phyloP scores from a whole-genome alignment of 2,113 vertebrate species.

The Mesocricetus auratus region DNA sequence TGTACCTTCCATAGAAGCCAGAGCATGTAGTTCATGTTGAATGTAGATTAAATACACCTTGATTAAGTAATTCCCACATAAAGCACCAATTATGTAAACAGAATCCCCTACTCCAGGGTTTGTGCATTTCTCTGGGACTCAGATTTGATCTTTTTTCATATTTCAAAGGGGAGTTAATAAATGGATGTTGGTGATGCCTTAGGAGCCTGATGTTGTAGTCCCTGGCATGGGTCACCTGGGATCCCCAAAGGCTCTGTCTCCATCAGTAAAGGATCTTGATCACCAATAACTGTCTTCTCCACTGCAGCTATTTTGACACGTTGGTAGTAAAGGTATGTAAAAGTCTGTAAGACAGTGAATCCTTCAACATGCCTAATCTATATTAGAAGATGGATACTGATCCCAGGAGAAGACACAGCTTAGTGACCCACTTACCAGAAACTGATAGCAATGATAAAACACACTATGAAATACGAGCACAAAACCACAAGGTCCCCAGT shows the following conservation, averaged over 20 bases:
- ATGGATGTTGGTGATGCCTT: background rate
- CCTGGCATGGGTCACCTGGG: background rate
- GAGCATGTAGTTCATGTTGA: constrained; percentile 31
- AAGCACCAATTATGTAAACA: background rate
- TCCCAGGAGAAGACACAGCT: background rate
- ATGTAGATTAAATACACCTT: constrained; percentile 15
- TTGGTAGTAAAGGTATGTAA: background rate
- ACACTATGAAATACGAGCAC: background rate
- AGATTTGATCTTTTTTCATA: background rate
- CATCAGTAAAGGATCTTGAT: background rate
- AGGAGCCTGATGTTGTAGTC: background rate
- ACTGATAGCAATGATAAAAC: background rate
- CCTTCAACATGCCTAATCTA: background rate
- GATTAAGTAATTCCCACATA: background rate
- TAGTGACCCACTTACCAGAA: background rate
- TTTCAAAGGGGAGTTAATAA: background rate
- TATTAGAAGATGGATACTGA: background rate
- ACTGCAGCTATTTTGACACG: background rate
- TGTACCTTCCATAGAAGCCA: constrained; percentile 14
- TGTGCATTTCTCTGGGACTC: background rate
- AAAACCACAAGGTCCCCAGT: background rate
- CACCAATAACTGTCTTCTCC: background rate
- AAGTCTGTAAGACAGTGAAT: background rate
- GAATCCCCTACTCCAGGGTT: background rate
- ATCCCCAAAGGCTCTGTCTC: background rate